These are phyloP conservation scores for Germaria angustata DNA, from an alignment of 2,888 invertebrate genomes.

Conservation along the genomic window DNA sequence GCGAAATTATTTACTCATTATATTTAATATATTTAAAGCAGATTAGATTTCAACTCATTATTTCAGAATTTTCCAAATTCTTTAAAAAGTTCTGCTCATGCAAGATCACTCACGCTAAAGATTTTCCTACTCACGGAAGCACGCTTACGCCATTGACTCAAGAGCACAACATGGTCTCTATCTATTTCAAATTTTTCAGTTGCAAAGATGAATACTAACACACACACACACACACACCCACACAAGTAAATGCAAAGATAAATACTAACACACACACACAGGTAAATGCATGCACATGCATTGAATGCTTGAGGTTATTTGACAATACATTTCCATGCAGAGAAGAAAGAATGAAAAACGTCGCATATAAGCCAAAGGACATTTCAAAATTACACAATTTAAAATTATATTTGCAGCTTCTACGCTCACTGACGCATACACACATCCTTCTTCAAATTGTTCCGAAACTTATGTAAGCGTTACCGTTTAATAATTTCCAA, in stretches of 20 bases:
- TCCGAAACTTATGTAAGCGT: no score
- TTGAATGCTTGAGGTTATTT: slow-evolving; percentile 61
- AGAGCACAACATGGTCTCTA: no score
- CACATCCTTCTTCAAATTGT: neutral
- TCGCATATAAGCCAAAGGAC: slow-evolving; percentile 46
- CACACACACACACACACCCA: neutral
- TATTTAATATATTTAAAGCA: no score
- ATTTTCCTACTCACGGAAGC: no score
- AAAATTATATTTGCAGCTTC: slow-evolving; percentile 2
- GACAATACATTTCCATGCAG: slow-evolving; percentile 49
- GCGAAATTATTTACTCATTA: no score
- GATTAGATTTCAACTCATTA: no score
- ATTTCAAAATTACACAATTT: slow-evolving; percentile 52
- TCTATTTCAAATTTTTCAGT: slow-evolving; percentile 27
- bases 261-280: neutral
- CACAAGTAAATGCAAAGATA: neutral
- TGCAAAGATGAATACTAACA: neutral
- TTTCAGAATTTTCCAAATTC: no score
- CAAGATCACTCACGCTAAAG: no score
- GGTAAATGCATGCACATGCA: slow-evolving; percentile 1
- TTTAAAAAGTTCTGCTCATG: no score
- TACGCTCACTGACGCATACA: neutral
- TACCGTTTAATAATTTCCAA: no score
- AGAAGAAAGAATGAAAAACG: slow-evolving; percentile 8
- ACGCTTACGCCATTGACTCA: no score